These are phyloP conservation scores for Heterotis niloticus DNA, from an alignment of 2,113 vertebrate genomes.

Conservation along the genomic window DNA sequence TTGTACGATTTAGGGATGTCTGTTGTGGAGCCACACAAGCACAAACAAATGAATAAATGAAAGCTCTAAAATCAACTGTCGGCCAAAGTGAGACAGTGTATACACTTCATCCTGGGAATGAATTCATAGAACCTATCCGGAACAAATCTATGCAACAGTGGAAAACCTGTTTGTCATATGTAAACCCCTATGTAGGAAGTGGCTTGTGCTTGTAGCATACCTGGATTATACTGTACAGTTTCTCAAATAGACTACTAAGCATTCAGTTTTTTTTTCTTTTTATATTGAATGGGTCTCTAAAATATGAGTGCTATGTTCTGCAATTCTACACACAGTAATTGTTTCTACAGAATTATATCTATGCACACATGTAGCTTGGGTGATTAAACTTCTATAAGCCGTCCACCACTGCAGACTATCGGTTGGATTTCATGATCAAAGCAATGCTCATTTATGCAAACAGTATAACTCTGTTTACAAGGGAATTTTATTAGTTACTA, in stretches of 20 bases:
- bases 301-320: no score
- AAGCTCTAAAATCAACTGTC: not conserved
- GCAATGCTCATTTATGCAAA: conserved; percentile 38
- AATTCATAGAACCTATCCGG: not conserved
- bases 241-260: no score
- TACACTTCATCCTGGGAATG: not conserved
- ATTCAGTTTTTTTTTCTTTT: no score
- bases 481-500: conserved; percentile 24
- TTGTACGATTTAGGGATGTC: not conserved
- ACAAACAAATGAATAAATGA: not conserved
- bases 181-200: not conserved
- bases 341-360: conserved; percentile 55
- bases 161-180: not conserved
- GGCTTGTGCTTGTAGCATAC: no score
- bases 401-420: conserved; percentile 49
- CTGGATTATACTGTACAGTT: not conserved
- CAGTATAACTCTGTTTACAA: conserved; percentile 33
- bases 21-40: no score
- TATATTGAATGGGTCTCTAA: no score
- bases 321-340: conserved; percentile 31
- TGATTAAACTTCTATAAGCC: conserved; percentile 60
- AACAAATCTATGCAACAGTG: not conserved
- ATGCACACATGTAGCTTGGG: conserved; percentile 60
- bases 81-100: not conserved
- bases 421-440: conserved; percentile 42